phyloP scores from a whole-genome alignment of 1,140 invertebrate species.

The Archivesica marissinica region DNA sequence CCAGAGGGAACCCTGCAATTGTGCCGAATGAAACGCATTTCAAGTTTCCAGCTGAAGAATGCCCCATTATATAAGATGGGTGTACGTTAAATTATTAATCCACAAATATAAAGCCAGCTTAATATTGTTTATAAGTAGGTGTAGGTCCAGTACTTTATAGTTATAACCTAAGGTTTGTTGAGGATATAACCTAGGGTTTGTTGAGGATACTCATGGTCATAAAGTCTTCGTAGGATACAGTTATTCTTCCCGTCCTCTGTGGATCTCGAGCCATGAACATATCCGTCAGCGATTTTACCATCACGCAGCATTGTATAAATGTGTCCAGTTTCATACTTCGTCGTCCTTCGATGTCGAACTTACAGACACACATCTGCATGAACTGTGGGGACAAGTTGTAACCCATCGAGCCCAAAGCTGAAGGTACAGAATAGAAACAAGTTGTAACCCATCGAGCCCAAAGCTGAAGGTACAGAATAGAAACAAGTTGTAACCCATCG shows the following conservation, averaged over 20 bases:
- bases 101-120: too few species aligned
- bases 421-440: conserved; percentile 87
- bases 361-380: conserved; percentile 89
- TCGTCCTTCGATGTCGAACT: conserved; percentile 86
- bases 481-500: conserved; percentile 95
- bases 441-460: conserved; percentile 94
- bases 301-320: conserved; percentile 94
- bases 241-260: conserved; percentile 90
- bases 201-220: conserved; percentile 88
- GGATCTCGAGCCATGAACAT: conserved; percentile 91
- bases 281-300: conserved; percentile 94
- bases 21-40: too few species aligned
- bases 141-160: too few species aligned
- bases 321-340: conserved; percentile 90
- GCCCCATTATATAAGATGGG: too few species aligned
- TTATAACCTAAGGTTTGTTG: background rate
- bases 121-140: too few species aligned
- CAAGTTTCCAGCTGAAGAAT: too few species aligned
- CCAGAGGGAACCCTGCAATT: too few species aligned
- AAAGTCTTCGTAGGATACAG: conserved; percentile 94
- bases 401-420: conserved; percentile 94
- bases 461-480: conserved; percentile 88
- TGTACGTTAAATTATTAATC: too few species aligned
- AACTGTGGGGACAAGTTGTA: conserved; percentile 93
- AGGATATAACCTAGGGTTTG: conserved; percentile 69